A percentile compares a stretch with the other conserved stretches of the same genome.
phyloP scores from a whole-genome alignment of 2,888 invertebrate species.

The Hecatera dysodea region DNA sequence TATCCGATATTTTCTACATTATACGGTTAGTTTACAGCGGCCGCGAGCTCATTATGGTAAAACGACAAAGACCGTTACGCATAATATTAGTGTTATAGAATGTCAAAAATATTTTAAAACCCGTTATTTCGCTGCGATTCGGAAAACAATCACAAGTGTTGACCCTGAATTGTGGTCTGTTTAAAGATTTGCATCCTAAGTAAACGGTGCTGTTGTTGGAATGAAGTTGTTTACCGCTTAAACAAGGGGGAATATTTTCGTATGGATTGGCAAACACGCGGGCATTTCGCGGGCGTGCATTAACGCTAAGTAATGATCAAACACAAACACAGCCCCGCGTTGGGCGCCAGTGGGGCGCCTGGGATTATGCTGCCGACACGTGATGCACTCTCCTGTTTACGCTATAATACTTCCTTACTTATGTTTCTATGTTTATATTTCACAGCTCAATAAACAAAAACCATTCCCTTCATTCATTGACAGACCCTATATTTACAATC shows the following conservation, averaged over 20 bases:
- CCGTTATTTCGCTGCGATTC: conserved; percentile 72
- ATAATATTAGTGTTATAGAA: conserved; percentile 76
- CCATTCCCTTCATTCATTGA: conserved; percentile 38
- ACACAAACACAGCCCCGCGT: conserved; percentile 71
- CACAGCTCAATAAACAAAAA: conserved; percentile 73
- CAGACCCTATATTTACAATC: conserved; percentile 42
- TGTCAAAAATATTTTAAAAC: conserved; percentile 71
- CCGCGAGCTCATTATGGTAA: conserved; percentile 71
- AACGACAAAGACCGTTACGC: conserved; percentile 79
- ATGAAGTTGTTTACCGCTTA: conserved; percentile 66
- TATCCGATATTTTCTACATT: conserved; percentile 69
- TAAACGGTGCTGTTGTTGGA: conserved; percentile 68
- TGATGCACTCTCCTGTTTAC: conserved; percentile 67
- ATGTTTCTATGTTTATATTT: conserved; percentile 79
- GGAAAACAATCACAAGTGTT: conserved; percentile 72
- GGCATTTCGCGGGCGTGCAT: conserved; percentile 71
- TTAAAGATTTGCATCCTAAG: conserved; percentile 70
- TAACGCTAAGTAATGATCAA: conserved; percentile 70
- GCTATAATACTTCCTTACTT: conserved; percentile 69
- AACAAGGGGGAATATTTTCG: conserved; percentile 67
- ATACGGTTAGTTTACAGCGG: conserved; percentile 63
- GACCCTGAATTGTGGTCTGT: conserved; percentile 64
- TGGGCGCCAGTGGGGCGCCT: conserved; percentile 69
- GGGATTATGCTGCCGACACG: conserved; percentile 66
- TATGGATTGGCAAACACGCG: conserved; percentile 69